Evolutionary conservation across 2,113 vertebrate species (phyloP), one percentile per base, ranked within the genome.

Genomic region (Corythornis vintsioides): DNA sequence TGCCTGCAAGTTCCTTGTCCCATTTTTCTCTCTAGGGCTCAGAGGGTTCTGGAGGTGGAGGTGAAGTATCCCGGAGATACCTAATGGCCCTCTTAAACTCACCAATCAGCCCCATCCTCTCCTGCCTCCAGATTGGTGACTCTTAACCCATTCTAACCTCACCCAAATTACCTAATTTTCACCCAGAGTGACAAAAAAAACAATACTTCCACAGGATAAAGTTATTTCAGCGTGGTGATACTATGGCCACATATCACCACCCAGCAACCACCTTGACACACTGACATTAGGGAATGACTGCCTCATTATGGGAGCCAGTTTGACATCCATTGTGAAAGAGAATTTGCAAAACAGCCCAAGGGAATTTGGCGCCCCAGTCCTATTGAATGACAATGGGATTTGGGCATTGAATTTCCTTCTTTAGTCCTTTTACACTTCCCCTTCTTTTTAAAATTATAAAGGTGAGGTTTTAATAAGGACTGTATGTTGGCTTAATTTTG

Each of bases 341-440:
- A 92, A 92, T 96, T 90, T 96, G 91, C 86, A 96, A 94, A 93
- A 56, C 64, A 53, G 87, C 92, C 94, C 56, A 48, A 86, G 87
- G 92, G 91, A 93, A 85, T 85, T 55, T 90, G 95, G 74, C 33
- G 60, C 77, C 86, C 77, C 90, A 93, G 90, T 86, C 78, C 59
- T 89, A 76, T 73, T 96, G 93, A 96, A 96, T 93, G 92, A 89
- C 95, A 95, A 95, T 93, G 64, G 89, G 82, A 93, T 82, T 86
- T 91, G 74, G 16, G 67, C 75, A 88, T 53, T 92, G 92, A 94
- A 92, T 93, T 93, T 92, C 86, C 55, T 83, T 64, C 55, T 75
- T 66, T 73, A 91, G 86, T 86, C 77, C 66, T 94, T 94, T 93
- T 77, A 93, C 82, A 93, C 25, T 84, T 92, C 71, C 59, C 22